These are phyloP conservation scores for Remorina albescens DNA, from an alignment of 2,797 vertebrate species.

Conservation along the genomic window DNA sequence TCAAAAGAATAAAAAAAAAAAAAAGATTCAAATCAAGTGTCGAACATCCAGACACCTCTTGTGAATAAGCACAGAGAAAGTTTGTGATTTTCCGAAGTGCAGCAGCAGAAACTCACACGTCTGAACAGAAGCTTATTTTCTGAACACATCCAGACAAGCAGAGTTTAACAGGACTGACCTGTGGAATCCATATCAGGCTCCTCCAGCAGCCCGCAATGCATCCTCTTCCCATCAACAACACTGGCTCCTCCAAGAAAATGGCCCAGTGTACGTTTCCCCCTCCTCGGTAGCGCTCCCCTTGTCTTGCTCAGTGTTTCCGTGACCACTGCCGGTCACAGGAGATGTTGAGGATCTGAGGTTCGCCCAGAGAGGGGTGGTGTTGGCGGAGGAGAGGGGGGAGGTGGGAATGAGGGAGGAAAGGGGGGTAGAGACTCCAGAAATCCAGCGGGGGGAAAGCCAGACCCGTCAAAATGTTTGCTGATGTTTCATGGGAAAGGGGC, in stretches of 20 bases:
- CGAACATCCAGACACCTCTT: constrained; percentile 23
- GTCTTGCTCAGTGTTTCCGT: constrained; percentile 78
- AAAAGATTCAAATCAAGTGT: constrained; percentile 18
- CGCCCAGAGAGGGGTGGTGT: constrained; percentile 75
- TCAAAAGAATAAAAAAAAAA: constrained; percentile 13
- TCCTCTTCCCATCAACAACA: constrained; percentile 98
- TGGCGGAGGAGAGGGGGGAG: constrained; percentile 67
- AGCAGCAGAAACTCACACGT: constrained; percentile 35
- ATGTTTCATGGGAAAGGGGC: constrained; percentile 99
- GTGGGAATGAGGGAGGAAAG: constrained; percentile 68
- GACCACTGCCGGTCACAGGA: constrained; percentile 83
- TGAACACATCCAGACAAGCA: constrained; percentile 48
- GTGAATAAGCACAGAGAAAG: constrained; percentile 48
- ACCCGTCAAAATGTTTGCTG: constrained; percentile 99
- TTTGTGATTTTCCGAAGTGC: constrained; percentile 46
- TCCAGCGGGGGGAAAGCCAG: constrained; percentile 93
- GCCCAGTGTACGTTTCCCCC: constrained; percentile 80
- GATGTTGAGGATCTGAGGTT: constrained; percentile 86
- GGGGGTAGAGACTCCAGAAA: constrained; percentile 89
- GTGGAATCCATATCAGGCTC: constrained; percentile 99
- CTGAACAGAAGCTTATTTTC: constrained; percentile 46
- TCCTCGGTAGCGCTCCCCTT: constrained; percentile 74
- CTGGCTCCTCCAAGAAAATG: constrained; percentile 88
- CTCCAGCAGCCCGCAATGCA: constrained; percentile 99
- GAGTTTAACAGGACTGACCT: constrained; percentile 90